Percentiles rank a stretch among this genome's conserved stretches.
phyloP scores from a whole-genome alignment of 2,888 invertebrate species.

The Drosophila quinaria region DNA sequence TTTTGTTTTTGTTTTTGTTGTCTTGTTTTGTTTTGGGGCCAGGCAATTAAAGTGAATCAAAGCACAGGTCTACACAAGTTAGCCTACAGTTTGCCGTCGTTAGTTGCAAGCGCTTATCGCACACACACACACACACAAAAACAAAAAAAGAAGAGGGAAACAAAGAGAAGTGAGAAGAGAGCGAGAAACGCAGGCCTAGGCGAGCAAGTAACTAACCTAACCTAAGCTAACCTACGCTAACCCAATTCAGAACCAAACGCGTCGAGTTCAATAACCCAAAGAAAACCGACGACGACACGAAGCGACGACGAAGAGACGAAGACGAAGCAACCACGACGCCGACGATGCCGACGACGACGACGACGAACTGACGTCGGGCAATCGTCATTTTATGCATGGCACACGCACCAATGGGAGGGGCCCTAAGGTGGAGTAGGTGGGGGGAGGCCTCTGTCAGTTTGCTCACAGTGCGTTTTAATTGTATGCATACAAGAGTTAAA shows the following conservation, averaged over 20 bases:
- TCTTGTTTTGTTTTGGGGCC: conserved; percentile 10
- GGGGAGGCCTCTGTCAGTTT: conserved; percentile 7
- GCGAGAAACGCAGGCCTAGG: conserved; percentile 41
- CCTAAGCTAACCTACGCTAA: conserved; percentile 75
- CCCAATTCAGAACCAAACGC: conserved; percentile 73
- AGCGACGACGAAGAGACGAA: conserved; percentile 1
- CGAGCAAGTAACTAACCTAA: conserved; percentile 52
- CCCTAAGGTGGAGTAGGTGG: too few species aligned
- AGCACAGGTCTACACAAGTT: conserved; percentile 40
- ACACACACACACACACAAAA: conserved; percentile 32
- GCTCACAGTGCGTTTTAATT: conserved; percentile 40
- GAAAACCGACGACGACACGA: conserved; percentile 18
- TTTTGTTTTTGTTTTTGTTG: neutral
- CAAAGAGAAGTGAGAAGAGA: conserved; percentile 6
- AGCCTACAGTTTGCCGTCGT: conserved; percentile 46
- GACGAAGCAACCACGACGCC: conserved; percentile 19
- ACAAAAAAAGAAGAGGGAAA: neutral
- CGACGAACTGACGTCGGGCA: conserved; percentile 36
- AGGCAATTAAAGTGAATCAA: conserved; percentile 67
- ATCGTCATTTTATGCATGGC: conserved; percentile 40
- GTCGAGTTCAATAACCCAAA: conserved; percentile 72
- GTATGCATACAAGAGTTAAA: conserved; percentile 29
- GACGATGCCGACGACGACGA: conserved; percentile 15
- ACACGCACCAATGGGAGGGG: conserved; percentile 15
- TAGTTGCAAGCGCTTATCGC: conserved; percentile 60